These are phyloP conservation scores for Phaethornis superciliosus DNA, from an alignment of 2,113 vertebrate genomes.

Conservation along the genomic window DNA sequence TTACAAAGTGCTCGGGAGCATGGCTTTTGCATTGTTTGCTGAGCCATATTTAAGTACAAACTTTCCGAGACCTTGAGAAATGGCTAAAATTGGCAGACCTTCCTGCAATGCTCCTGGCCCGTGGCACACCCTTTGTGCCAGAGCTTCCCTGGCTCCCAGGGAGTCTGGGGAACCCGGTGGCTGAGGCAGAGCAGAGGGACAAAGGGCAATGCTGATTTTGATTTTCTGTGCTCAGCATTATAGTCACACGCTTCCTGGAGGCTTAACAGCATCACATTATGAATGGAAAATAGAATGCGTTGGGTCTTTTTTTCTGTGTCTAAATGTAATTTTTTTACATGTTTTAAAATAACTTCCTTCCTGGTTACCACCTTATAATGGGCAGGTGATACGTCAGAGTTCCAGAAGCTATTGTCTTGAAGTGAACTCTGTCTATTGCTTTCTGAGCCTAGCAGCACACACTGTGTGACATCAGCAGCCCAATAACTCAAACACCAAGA, in stretches of 20 bases:
- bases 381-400: neutral
- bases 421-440: constrained; percentile 44
- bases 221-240: neutral
- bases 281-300: neutral
- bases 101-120: neutral
- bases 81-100: neutral
- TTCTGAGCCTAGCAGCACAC: neutral
- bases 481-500: constrained; percentile 62
- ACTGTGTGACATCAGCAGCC: constrained; percentile 34
- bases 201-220: neutral
- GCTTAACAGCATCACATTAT: neutral
- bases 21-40: neutral
- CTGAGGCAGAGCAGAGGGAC: neutral
- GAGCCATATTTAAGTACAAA: neutral
- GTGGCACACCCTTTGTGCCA: fast-evolving
- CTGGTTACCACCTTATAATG: neutral
- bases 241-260: neutral
- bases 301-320: neutral
- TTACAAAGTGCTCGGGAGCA: neutral
- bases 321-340: neutral
- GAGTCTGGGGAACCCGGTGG: neutral
- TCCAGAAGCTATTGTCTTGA: constrained; percentile 15
- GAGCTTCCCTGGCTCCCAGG: neutral
- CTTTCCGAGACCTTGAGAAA: neutral
- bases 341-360: neutral